Evolutionary conservation across 2,888 invertebrate species (phyloP).

Genomic region (Leptinotarsa peninsularis): DNA sequence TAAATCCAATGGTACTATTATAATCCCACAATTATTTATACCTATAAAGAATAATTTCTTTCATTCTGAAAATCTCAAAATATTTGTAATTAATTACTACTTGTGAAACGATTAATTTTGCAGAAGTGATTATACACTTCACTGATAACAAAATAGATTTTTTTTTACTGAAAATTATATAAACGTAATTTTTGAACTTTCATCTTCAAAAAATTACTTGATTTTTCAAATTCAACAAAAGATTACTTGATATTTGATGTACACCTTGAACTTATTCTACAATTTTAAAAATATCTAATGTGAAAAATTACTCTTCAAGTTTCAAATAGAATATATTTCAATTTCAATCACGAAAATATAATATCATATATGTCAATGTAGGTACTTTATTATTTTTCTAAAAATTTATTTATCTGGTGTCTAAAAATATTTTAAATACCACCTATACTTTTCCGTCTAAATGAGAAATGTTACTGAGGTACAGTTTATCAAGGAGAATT

Average conservation of each 20-base stretch:
- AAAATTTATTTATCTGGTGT: constrained; percentile 45
- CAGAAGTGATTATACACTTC: no score
- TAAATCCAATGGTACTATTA: background rate
- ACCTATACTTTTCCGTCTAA: constrained; percentile 40
- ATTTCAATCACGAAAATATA: constrained; percentile 51
- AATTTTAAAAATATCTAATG: constrained; percentile 29
- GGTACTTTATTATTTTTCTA: constrained; percentile 38
- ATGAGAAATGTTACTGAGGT: constrained; percentile 53
- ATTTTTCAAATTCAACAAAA: background rate
- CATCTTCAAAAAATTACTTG: no score
- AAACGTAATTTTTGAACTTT: no score
- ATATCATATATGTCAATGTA: constrained; percentile 46
- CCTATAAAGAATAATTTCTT: background rate
- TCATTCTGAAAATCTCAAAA: background rate
- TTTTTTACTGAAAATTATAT: no score
- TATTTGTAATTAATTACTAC: no score
- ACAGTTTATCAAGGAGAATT: constrained; percentile 42
- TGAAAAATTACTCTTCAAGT: constrained; percentile 44
- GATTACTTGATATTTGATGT: constrained; percentile 11
- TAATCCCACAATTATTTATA: background rate
- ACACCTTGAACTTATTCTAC: constrained; percentile 22
- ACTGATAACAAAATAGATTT: no score
- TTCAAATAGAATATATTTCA: constrained; percentile 44
- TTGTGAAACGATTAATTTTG: no score
- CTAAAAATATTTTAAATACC: constrained; percentile 48